Conservation (phyloP, 2,113 vertebrate genomes). For the Serilophus lunatus region DNA sequence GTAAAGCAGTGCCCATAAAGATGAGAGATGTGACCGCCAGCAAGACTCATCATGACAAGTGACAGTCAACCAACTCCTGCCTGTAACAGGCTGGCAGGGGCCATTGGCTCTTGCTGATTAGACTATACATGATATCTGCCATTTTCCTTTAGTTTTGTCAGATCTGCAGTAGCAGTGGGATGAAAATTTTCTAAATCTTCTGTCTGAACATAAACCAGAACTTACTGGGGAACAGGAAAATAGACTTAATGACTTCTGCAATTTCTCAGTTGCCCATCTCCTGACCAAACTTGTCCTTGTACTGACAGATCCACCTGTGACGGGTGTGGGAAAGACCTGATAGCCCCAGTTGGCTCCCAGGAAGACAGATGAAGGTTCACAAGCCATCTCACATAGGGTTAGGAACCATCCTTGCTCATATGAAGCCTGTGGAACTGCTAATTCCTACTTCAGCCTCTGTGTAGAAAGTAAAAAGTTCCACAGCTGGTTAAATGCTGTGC, state of each 20-base stretch:
- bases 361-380: background rate
- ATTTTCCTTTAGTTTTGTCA: background rate
- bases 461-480: background rate
- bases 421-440: background rate
- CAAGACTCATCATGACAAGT: background rate
- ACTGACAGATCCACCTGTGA: background rate
- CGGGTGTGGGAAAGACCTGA: background rate
- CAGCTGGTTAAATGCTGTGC: background rate
- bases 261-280: background rate
- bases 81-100: background rate
- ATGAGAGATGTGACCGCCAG: background rate
- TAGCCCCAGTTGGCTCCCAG: background rate
- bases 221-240: background rate
- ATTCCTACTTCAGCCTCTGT: background rate
- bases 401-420: background rate
- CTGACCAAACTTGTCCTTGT: background rate
- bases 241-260: background rate
- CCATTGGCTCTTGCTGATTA: background rate
- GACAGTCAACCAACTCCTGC: background rate
- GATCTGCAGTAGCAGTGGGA: background rate
- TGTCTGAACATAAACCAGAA: background rate
- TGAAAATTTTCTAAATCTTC: background rate
- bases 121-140: background rate
- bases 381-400: background rate
- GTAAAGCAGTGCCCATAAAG: background rate